Evolutionary conservation across 2,797 vertebrate species (phyloP).

Genomic region (Malacoraja senta): DNA sequence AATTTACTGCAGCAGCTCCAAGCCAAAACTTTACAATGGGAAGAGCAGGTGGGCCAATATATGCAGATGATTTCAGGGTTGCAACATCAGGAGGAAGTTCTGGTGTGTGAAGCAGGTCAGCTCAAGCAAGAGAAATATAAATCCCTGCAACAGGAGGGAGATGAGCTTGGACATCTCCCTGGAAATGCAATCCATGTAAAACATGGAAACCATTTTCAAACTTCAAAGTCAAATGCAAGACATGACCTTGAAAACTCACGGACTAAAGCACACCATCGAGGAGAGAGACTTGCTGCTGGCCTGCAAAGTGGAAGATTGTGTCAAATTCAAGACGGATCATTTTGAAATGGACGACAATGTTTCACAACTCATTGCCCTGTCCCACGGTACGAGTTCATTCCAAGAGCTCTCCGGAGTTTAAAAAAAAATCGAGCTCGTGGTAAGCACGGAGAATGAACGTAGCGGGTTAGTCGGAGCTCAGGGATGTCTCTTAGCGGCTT

Average conservation of each 20-base stretch:
- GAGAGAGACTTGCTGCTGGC: constrained; percentile 61
- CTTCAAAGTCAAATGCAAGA: constrained; percentile 54
- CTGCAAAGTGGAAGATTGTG: constrained; percentile 53
- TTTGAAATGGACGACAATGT: constrained; percentile 56
- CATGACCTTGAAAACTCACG: constrained; percentile 47
- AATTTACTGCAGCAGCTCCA: constrained; percentile 59
- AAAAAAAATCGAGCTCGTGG: no score
- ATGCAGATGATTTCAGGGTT: constrained; percentile 55
- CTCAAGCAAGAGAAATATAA: constrained; percentile 56
- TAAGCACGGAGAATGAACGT: no score
- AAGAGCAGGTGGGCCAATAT: constrained; percentile 52
- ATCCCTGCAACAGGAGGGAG: constrained; percentile 50
- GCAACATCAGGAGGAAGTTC: constrained; percentile 52
- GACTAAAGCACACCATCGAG: constrained; percentile 48
- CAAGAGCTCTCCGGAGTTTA: no score
- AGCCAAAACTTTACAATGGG: constrained; percentile 48
- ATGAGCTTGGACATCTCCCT: constrained; percentile 55
- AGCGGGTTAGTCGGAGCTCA: no score
- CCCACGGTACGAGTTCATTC: no score
- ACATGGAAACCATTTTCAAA: constrained; percentile 56
- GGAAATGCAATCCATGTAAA: constrained; percentile 58
- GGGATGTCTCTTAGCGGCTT: no score
- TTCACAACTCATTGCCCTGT: no score
- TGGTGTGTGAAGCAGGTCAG: constrained; percentile 45
- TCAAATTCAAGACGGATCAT: constrained; percentile 51